Percentiles rank a stretch among this genome's conserved stretches.
These are phyloP conservation scores for Rutpela maculata DNA, from an alignment of 2,888 invertebrate genomes.

Conservation along the genomic window DNA sequence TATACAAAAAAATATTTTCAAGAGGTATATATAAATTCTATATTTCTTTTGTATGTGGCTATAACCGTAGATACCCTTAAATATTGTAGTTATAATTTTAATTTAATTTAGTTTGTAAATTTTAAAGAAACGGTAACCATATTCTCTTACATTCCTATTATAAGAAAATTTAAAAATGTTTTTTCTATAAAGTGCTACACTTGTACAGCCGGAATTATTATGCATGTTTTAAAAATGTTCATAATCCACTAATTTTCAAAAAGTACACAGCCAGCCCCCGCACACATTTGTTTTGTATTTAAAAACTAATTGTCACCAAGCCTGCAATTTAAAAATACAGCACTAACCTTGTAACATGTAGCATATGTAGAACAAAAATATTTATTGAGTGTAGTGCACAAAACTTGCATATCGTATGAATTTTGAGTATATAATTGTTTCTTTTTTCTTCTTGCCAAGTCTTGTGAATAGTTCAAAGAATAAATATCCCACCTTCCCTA, in stretches of 20 bases:
- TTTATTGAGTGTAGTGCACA: conserved; percentile 39
- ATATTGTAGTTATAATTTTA: conserved; percentile 21
- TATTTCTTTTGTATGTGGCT: conserved; percentile 25
- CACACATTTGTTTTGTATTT: conserved; percentile 53
- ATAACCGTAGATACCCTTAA: conserved; percentile 30
- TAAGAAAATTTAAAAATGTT: conserved; percentile 23
- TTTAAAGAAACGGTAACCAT: conserved; percentile 47
- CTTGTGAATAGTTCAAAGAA: conserved; percentile 14
- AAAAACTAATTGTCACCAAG: conserved; percentile 34
- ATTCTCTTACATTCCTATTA: conserved; percentile 50
- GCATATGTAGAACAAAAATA: conserved; percentile 32
- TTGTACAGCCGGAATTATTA: conserved; percentile 61
- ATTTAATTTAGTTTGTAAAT: conserved; percentile 27
- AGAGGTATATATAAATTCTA: background rate
- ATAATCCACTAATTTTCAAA: conserved; percentile 36
- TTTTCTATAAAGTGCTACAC: conserved; percentile 49
- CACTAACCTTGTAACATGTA: conserved; percentile 41
- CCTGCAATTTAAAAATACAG: conserved; percentile 33
- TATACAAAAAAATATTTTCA: background rate
- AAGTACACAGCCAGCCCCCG: conserved; percentile 60
- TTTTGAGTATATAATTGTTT: conserved; percentile 32
- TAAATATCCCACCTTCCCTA: conserved; percentile 27
- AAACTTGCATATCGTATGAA: conserved; percentile 30
- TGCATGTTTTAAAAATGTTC: conserved; percentile 49
- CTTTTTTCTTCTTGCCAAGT: conserved; percentile 37